phyloP scores from a whole-genome alignment of 2,797 vertebrate species.

The Enteromius paludinosus region DNA sequence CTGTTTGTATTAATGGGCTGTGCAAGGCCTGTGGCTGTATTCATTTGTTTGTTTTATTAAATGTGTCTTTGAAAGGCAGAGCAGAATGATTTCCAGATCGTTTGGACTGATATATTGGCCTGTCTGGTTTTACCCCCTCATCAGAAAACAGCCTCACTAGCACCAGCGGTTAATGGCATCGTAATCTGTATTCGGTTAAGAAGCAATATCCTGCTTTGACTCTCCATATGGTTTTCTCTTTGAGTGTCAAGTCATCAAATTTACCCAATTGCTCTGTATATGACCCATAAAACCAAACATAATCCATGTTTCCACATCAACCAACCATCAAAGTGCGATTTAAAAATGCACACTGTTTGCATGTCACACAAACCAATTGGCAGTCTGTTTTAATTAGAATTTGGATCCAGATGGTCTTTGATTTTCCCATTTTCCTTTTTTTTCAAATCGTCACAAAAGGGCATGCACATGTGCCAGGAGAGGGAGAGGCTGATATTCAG shows the following conservation, averaged over 20 bases:
- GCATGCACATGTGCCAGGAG: slow-evolving; percentile 45
- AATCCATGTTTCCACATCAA: slow-evolving; percentile 32
- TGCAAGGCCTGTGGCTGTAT: slow-evolving; percentile 22
- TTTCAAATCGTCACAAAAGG: slow-evolving; percentile 41
- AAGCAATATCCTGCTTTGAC: slow-evolving; percentile 31
- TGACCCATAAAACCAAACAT: slow-evolving; percentile 39
- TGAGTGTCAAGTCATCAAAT: slow-evolving; percentile 43
- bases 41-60: slow-evolving; percentile 51
- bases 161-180: slow-evolving; percentile 19
- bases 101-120: slow-evolving; percentile 29
- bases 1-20: slow-evolving; percentile 37
- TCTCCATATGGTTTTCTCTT: slow-evolving; percentile 39
- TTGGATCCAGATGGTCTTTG: slow-evolving; percentile 44
- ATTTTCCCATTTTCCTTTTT: slow-evolving; percentile 29
- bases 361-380: slow-evolving; percentile 40
- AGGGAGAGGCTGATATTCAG: slow-evolving; percentile 54
- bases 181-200: slow-evolving; percentile 34
- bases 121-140: slow-evolving; percentile 20
- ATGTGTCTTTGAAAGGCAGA: slow-evolving; percentile 38
- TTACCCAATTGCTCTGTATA: slow-evolving; percentile 32
- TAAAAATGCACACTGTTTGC: slow-evolving; percentile 45
- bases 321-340: slow-evolving; percentile 29
- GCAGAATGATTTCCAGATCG: slow-evolving; percentile 25
- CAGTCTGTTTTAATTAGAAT: slow-evolving; percentile 52
- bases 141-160: slow-evolving; percentile 15